Base-by-base conservation (phyloP, 92 coral and sea anemone genomes). In the Umimayanthus kanabou region DNA sequence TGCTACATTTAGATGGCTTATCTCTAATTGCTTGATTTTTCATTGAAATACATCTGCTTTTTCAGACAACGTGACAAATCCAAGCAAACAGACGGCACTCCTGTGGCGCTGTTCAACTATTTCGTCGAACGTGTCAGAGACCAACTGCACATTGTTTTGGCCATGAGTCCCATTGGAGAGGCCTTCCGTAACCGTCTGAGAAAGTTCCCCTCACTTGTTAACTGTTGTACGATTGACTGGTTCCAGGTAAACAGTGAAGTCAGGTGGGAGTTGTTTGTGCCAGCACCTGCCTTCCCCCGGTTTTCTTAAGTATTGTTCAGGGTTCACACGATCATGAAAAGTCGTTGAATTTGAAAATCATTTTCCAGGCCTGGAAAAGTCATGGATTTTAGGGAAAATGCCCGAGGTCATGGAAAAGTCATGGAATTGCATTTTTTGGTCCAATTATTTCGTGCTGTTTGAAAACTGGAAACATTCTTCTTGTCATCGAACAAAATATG, bases 161-260 rank as follows among this genome's bases (percentile, higher is more conserved):
- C 99, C 39, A 97, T 97, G 99, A 97, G 99, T 78, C 99, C 99
- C 58, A 97, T 97, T 85, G 99, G 99, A 74, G 99, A 97, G 78
- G 99, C 99, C 29, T 97, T 97, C 88, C 92, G 99, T 2, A 95
- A 94, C 90, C 94, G 99, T 74, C 91, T 97, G 92, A 91, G 99
- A 73, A 97, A 97, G 85, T 97, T 97, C 87, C 99, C 99, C 14
- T 97, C 99, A 22, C 92, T 97, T 39, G 99, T 97, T 78, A 97
- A 97, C 85, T 97, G 99, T 76, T 97, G 99, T 73, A 97, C 99
- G 71, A 97, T 97, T 50, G 99, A 97, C 88, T 97, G 99, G 99
- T 97, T 97, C 89, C 99, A 97, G 99, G 99, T 97, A 88, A 71
- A 74, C 58, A 1, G 7, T 65, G 25, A 6, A 6, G 81, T 39